These are phyloP conservation scores for Lophura swinhoii DNA, from an alignment of 2,797 vertebrate species.

Conservation along the genomic window DNA sequence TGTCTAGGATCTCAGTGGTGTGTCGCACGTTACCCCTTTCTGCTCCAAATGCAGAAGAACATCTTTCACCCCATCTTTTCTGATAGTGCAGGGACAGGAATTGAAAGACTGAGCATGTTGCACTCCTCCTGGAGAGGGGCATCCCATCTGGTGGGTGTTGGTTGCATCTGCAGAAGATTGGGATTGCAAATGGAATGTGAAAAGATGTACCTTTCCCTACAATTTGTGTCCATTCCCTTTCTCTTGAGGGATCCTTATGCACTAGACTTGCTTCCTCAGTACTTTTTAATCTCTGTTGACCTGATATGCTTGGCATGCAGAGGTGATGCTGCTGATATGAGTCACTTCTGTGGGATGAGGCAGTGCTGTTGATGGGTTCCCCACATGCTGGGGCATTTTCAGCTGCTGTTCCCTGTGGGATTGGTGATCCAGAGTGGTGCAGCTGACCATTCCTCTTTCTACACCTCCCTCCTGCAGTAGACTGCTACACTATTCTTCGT, in stretches of 20 bases:
- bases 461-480: neutral
- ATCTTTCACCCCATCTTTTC: neutral
- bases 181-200: neutral
- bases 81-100: neutral
- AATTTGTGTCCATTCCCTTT: neutral
- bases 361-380: constrained; percentile 2
- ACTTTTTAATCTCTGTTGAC: neutral
- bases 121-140: neutral
- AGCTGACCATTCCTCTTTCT: neutral
- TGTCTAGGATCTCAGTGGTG: neutral
- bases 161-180: neutral
- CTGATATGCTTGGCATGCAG: neutral
- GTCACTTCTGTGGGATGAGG: constrained; percentile 31
- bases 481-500: neutral
- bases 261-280: neutral
- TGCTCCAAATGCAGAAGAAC: neutral
- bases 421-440: neutral
- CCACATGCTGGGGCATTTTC: accelerated
- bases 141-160: neutral
- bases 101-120: neutral
- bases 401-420: neutral
- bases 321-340: constrained; percentile 48
- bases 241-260: neutral
- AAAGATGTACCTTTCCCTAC: neutral
- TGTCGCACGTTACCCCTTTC: neutral